These are phyloP conservation scores for Scyliorhinus canicula DNA, from an alignment of 2,797 vertebrate species.

Conservation along the genomic window DNA sequence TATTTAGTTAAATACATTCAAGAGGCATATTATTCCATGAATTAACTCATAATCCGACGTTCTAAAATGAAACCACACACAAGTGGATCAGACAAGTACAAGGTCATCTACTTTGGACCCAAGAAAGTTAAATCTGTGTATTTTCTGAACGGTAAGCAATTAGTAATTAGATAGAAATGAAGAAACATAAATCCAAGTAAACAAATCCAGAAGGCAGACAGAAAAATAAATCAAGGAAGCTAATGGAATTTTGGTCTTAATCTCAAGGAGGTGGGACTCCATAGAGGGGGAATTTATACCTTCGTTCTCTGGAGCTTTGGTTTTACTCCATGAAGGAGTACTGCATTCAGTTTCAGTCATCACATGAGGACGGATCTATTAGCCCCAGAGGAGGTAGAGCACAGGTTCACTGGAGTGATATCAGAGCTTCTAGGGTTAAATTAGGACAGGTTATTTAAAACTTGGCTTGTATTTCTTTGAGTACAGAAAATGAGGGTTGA, in stretches of 20 bases:
- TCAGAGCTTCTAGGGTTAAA: not conserved
- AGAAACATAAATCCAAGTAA: no score
- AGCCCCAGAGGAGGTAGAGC: not conserved
- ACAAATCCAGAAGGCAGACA: not conserved
- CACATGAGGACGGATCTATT: not conserved
- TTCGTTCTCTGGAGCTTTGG: not conserved
- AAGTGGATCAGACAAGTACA: not conserved
- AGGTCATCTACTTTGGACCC: not conserved
- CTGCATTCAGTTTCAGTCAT: not conserved
- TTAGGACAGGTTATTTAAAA: not conserved
- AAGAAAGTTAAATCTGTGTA: not conserved
- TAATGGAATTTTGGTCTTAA: not conserved
- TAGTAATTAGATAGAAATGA: not conserved
- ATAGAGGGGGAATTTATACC: not conserved
- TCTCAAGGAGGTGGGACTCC: not conserved
- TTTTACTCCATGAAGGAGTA: not conserved
- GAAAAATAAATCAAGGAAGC: not conserved
- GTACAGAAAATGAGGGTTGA: not conserved
- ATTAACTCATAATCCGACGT: no score
- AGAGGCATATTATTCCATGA: not conserved
- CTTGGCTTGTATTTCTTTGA: not conserved
- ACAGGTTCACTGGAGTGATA: not conserved
- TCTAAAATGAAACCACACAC: not conserved
- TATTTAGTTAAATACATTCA: not conserved
- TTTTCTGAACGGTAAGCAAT: not conserved